Conservation (phyloP, 2,797 vertebrate genomes). For the Nyctibius grandis region DNA sequence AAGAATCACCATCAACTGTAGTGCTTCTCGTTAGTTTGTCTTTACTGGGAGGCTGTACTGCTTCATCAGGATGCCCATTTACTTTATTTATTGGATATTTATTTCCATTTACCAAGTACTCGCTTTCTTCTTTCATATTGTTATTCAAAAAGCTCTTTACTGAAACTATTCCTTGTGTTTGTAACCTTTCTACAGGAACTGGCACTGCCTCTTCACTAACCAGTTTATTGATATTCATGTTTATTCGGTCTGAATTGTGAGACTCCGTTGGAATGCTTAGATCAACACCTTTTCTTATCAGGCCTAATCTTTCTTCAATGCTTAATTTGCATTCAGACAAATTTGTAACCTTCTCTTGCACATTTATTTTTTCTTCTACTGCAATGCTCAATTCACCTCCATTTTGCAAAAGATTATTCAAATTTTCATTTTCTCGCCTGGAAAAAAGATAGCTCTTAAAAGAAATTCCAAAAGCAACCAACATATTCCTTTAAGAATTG, state of each 20-base stretch:
- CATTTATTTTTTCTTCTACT: slow-evolving; percentile 77
- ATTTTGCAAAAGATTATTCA: slow-evolving; percentile 90
- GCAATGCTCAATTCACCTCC: slow-evolving; percentile 82
- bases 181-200: slow-evolving; percentile 71
- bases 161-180: slow-evolving; percentile 59
- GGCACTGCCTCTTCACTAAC: slow-evolving; percentile 78
- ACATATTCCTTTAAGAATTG: not conserved
- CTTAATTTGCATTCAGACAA: slow-evolving; percentile 83
- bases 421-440: slow-evolving; percentile 92
- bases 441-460: slow-evolving; percentile 48
- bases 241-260: slow-evolving; percentile 91
- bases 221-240: slow-evolving; percentile 88
- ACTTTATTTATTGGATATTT: slow-evolving; percentile 75
- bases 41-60: slow-evolving; percentile 48
- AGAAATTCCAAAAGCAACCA: not conserved
- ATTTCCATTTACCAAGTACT: slow-evolving; percentile 85
- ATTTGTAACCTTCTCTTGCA: slow-evolving; percentile 76
- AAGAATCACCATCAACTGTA: slow-evolving; percentile 73
- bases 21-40: slow-evolving; percentile 70
- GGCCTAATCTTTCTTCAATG: slow-evolving; percentile 83
- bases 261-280: slow-evolving; percentile 72
- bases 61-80: slow-evolving; percentile 77
- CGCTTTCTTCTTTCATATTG: slow-evolving; percentile 70
- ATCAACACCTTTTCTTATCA: slow-evolving; percentile 82
- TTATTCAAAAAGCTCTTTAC: slow-evolving; percentile 67